A percentile compares a stretch with the other conserved stretches of the same genome.
phyloP scores from a whole-genome alignment of 2,888 invertebrate species.

The Agrotis clavis region DNA sequence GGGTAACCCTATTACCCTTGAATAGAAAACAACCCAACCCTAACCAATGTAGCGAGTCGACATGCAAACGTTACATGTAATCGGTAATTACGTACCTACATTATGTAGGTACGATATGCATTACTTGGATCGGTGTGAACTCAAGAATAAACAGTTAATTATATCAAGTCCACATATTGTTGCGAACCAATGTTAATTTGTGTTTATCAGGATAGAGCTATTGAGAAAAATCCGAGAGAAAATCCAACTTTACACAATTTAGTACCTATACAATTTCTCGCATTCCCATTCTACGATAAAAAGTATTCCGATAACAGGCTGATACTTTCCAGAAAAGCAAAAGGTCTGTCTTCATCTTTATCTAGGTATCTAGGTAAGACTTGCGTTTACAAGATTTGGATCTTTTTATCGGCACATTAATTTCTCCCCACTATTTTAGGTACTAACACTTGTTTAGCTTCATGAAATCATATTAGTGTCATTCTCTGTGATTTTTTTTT shows the following conservation, averaged over 20 bases:
- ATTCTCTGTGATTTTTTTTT: background rate
- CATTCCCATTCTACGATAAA: background rate
- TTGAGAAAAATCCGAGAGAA: background rate
- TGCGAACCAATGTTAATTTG: conserved; percentile 32
- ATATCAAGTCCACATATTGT: conserved; percentile 43
- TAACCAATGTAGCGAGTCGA: conserved; percentile 38
- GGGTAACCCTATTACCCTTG: conserved; percentile 50
- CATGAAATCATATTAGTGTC: background rate
- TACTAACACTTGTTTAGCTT: background rate
- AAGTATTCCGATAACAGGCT: background rate
- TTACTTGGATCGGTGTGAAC: conserved; percentile 56
- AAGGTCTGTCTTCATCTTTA: background rate
- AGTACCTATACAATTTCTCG: background rate
- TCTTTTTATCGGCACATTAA: background rate
- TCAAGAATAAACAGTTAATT: conserved; percentile 57
- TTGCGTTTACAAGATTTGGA: background rate
- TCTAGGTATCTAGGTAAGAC: background rate
- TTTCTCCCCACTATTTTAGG: background rate
- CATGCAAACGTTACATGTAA: conserved; percentile 55
- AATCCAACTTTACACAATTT: background rate
- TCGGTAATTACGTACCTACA: conserved; percentile 54
- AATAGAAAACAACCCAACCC: conserved; percentile 51
- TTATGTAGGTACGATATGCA: conserved; percentile 56
- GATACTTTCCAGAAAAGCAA: background rate
- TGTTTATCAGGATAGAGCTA: conserved; percentile 28